Conservation (phyloP, 2,797 vertebrate genomes). For the Eidolon dupreanum region DNA sequence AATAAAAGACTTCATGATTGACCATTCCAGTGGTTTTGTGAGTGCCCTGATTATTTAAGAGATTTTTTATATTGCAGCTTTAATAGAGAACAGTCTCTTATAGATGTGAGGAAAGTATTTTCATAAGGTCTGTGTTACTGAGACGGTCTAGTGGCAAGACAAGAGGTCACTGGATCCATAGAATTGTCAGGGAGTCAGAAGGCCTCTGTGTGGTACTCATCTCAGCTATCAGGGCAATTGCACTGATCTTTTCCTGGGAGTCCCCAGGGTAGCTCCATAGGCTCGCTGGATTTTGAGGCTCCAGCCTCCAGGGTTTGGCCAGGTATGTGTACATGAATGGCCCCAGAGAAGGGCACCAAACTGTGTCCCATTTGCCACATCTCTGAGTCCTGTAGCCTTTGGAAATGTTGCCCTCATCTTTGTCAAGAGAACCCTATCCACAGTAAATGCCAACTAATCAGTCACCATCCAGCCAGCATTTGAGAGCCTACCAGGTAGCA, state of each 20-base stretch:
- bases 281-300: neutral
- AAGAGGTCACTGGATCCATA: neutral
- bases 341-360: neutral
- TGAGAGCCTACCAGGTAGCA: neutral
- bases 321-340: neutral
- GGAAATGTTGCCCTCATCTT: neutral
- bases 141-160: neutral
- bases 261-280: neutral
- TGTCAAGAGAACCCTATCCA: neutral
- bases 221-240: neutral
- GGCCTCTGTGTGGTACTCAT: neutral
- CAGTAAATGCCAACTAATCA: neutral
- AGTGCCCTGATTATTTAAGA: constrained; percentile 28
- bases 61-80: neutral
- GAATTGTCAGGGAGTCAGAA: neutral
- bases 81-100: neutral
- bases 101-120: neutral
- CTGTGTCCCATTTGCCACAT: neutral
- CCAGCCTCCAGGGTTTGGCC: neutral
- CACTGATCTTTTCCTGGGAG: neutral
- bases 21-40: neutral
- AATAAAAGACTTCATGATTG: constrained; percentile 51
- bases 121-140: neutral
- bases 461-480: neutral
- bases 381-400: neutral